Evolutionary conservation across 2,888 invertebrate genomes (phyloP).

Genomic region (Trileptium ribeirensis): DNA sequence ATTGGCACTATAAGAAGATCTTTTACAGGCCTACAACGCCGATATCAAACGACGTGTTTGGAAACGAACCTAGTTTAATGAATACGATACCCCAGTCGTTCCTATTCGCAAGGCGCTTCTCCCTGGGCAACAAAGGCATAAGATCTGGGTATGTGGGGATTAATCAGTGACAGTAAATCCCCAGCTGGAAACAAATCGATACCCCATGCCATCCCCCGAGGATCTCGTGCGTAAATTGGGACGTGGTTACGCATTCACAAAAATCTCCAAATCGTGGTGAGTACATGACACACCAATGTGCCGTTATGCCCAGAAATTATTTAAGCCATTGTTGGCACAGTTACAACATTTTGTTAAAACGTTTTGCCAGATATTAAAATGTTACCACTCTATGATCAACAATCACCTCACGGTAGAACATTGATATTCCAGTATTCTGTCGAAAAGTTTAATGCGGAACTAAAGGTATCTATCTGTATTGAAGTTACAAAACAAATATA

Average conservation of each 20-base stretch:
- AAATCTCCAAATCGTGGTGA: no score
- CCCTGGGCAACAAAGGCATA: neutral
- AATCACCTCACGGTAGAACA: no score
- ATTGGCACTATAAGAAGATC: neutral
- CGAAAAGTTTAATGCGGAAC: no score
- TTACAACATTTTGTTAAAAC: no score
- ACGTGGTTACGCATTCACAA: neutral
- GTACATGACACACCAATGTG: no score
- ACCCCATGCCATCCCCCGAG: neutral
- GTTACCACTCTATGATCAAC: no score
- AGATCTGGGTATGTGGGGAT: constrained; percentile 11
- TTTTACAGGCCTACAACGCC: neutral
- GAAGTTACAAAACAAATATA: no score
- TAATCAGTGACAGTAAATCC: neutral
- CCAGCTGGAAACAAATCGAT: neutral
- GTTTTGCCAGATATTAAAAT: no score
- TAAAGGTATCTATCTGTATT: no score
- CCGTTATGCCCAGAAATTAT: no score
- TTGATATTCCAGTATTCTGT: no score
- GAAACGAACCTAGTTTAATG: neutral
- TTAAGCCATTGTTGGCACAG: no score
- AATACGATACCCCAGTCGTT: neutral
- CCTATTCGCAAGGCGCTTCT: neutral
- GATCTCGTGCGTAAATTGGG: neutral
- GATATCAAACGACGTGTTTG: neutral